Base-by-base conservation (phyloP, 2,113 vertebrate species). In the Plestiodon gilberti region DNA sequence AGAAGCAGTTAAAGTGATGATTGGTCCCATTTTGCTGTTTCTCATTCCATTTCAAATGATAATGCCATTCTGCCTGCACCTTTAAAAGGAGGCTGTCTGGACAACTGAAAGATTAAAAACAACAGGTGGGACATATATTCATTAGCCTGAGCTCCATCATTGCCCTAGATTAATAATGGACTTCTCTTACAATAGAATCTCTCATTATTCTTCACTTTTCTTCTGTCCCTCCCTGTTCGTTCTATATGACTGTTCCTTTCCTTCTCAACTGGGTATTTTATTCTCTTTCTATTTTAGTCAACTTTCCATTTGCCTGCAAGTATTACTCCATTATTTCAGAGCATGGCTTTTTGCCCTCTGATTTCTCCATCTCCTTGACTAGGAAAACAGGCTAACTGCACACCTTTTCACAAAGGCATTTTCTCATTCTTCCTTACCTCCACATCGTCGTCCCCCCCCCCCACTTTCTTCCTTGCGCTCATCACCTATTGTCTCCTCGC, bases 91-190 rank as follows among this genome's bases (percentile, higher is more conserved):
- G 25, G 80, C 88, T 90, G 88, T 88, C 81, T 89, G 35, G 74
- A 92, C 89, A 83, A 17, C 61, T 79, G 77, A 33, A 93, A 92
- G 35, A 88, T 90, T 90, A 81, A 43, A 88, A 93, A 89, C 84
- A 95, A 89, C 78, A 86, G 18, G 6, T 28, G 88, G 75, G 82
- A 77, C 79, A 81, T 7, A 89, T 86, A 86, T 80, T 90, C 90
- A 85, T 84, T 89, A 90, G 52, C 77, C 28, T 85, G 81, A 81
- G 64, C 81, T 93, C 89, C 43, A 82, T 74, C 77, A 86, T 87
- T 87, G 81, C 35, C 73, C 90, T 86, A 23, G 48, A 81, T 93
- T 93, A 95, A 95, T 79, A 92, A 85, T 33, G 92, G 81, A 65
- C 65, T 93, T 89, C 82, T 93, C 88, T 88, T 90, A 62, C 64